Evolutionary conservation across 1,140 invertebrate genomes (phyloP).

Genomic region (Phortica variegata): DNA sequence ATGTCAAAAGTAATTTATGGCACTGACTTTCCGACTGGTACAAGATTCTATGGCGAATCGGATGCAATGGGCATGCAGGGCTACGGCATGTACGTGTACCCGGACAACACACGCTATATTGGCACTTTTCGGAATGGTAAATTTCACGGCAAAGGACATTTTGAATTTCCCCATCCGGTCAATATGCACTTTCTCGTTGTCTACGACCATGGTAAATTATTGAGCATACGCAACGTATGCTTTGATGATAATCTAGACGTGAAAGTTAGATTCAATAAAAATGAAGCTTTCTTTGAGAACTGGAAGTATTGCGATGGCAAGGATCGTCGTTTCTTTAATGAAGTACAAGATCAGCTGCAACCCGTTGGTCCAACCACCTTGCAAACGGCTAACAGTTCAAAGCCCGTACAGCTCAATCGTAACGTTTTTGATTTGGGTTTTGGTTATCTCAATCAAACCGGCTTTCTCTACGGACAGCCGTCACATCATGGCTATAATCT

Average conservation of each 20-base stretch:
- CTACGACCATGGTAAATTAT: conserved; percentile 22
- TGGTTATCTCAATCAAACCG: conserved; percentile 7
- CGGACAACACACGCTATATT: conserved; percentile 29
- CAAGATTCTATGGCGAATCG: conserved; percentile 10
- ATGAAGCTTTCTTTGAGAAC: conserved; percentile 4
- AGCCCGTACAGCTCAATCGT: neutral
- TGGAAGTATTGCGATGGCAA: conserved; percentile 26
- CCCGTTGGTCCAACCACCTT: conserved; percentile 17
- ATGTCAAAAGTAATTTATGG: no score
- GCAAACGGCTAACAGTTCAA: conserved; percentile 4
- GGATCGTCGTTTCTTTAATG: conserved; percentile 29
- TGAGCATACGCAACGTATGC: conserved; percentile 19
- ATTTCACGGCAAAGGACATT: conserved; percentile 33
- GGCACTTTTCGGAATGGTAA: conserved; percentile 25
- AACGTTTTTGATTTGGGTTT: conserved; percentile 36
- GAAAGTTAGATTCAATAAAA: conserved; percentile 6
- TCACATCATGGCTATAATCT: neutral
- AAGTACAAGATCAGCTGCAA: neutral
- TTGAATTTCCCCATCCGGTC: conserved; percentile 8
- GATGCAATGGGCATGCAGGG: conserved; percentile 32
- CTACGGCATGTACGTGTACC: conserved; percentile 26
- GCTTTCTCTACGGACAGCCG: conserved; percentile 12
- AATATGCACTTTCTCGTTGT: conserved; percentile 21
- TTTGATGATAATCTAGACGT: conserved; percentile 28
- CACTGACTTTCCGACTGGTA: conserved; percentile 14